phyloP scores from a whole-genome alignment of 2,888 invertebrate genomes.

The Neoitamus cyanurus region DNA sequence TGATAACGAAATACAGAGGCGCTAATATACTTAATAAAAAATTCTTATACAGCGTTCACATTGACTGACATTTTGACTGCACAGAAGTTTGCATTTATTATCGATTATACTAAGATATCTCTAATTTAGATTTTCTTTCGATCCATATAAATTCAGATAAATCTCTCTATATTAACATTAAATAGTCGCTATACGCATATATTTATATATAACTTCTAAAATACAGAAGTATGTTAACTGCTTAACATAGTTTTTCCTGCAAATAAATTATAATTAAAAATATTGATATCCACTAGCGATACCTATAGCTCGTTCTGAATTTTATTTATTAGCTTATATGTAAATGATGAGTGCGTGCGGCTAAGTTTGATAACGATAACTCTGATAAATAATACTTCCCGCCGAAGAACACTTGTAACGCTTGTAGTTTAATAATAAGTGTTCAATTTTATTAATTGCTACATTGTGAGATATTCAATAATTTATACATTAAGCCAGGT shows the following conservation, averaged over 20 bases:
- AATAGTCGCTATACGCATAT: not conserved
- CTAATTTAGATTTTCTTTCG: not conserved
- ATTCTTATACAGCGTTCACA: not conserved
- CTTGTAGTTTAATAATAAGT: not conserved
- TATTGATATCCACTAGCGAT: not conserved
- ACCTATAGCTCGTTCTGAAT: not conserved
- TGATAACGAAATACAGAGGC: not conserved
- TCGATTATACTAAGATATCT: not conserved
- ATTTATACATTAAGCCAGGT: not conserved
- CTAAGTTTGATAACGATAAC: not conserved
- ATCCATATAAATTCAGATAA: not conserved
- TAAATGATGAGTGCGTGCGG: not conserved
- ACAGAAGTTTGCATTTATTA: not conserved
- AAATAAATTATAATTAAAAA: not conserved
- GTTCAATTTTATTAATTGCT: not conserved
- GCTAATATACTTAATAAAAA: not conserved
- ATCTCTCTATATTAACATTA: not conserved
- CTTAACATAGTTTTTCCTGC: not conserved
- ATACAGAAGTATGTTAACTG: not conserved
- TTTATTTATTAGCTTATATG: not conserved
- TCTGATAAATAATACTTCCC: not conserved
- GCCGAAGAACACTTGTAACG: not conserved
- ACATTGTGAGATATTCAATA: not conserved
- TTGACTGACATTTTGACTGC: not conserved
- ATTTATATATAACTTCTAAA: not conserved